Base-by-base conservation (phyloP, 1,140 invertebrate genomes). In the Drosophila tani region DNA sequence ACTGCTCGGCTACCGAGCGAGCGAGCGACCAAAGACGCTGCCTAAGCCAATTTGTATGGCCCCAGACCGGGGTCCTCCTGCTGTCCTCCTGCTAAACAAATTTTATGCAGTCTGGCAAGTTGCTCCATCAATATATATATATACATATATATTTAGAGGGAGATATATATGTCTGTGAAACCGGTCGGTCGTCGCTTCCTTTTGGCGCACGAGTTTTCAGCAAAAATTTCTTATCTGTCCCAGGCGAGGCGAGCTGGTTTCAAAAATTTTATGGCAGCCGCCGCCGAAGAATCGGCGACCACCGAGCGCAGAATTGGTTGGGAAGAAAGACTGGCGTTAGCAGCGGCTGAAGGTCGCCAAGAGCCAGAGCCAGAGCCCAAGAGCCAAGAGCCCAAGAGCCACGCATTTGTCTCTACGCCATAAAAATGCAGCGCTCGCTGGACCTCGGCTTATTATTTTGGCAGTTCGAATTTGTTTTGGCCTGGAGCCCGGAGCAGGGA, bases 381-480 rank as follows among this genome's bases (percentile, higher is more conserved):
- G 9, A 11, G 32, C 32, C 32, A 2, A 35, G 32, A 35, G 32
- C 32, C 32, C 32, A 55, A 32, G 53, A 40, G 53, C 63, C 63
- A 65, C 57, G 63, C 63, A 65, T 65, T 65, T 55, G 62, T 68
- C 45, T 56, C 49, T 69, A 27, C 55, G 63, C 63, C 62, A 76
- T 67, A 75, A 75, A 76, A 76, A 66, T 64, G 55, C 68, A 53
- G 56, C 29, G 24, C 27, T 53, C 5, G 21, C 1, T 24, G 35
- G 41, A 17, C 50, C 56, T 59, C 21, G 62, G 75, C 86, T 90
- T 90, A 90, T 90, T 90, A 91, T 90, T 90, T 90, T 90, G 85
- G 85, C 85, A 90, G 82, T 81, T 86, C 76, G 86, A 90, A 90
- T 90, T 90, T 90, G 86, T 91, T 90, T 88, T 67, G 81, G 83